Conservation (phyloP, 2,113 vertebrate species). For the Embiotoca jacksoni region DNA sequence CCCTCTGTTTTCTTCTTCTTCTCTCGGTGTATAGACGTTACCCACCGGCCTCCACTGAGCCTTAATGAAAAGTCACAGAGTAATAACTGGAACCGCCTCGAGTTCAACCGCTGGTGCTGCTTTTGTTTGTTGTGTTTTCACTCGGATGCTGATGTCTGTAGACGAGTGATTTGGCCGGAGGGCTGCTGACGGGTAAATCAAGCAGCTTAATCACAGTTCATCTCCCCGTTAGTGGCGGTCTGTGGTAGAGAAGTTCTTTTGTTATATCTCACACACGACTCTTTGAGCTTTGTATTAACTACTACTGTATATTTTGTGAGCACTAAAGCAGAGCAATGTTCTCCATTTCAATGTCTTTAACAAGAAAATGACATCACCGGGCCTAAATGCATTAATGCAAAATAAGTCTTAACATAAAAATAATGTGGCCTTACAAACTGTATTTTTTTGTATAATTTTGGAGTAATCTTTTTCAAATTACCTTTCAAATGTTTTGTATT, state of each 20-base stretch:
- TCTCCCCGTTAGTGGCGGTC: not conserved
- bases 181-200: not conserved
- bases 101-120: not conserved
- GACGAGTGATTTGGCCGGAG: conserved; percentile 7
- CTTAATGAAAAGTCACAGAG: conserved; percentile 43
- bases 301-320: conserved; percentile 21
- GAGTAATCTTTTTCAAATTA: not conserved
- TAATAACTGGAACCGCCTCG: conserved; percentile 22
- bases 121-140: conserved; percentile 25
- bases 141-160: conserved; percentile 22
- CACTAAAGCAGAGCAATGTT: not conserved
- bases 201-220: conserved; percentile 6
- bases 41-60: not conserved
- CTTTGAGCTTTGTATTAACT: not conserved
- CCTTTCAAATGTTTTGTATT: not conserved
- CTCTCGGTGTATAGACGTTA: not conserved
- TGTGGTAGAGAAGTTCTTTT: not conserved
- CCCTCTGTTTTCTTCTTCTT: not conserved
- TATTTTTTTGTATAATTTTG: not conserved
- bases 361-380: not conserved
- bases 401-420: not conserved
- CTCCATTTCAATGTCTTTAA: not conserved
- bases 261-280: not conserved
- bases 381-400: not conserved
- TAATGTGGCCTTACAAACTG: not conserved